Base-by-base conservation (phyloP, 1,140 invertebrate species). In the Muscidifurax raptorellus region DNA sequence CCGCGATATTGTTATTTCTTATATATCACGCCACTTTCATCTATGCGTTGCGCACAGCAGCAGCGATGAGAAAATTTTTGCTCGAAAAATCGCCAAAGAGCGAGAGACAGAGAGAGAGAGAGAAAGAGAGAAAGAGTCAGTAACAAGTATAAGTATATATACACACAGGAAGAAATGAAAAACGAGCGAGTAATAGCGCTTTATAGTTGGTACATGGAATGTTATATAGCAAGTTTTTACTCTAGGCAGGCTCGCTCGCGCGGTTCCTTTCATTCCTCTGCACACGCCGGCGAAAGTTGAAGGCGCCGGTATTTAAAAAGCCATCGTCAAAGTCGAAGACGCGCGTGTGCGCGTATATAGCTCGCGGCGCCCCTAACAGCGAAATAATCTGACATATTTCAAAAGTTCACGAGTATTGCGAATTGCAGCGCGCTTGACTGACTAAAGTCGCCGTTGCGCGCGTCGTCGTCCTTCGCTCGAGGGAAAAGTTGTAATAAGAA, bases 351-450 rank as follows among this genome's bases (percentile, higher is more conserved):
- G 15, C 4, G 28, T 28, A 9, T 3, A 28, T 18, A 10, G 64
- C 25, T 25, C 32, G 25, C 18, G 40, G 75, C 22, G 47, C 66
- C 77, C 67, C 47, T 66, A 81, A 47, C 27, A 71, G 36, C 71
- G 7, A 85, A 85, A 81, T 85, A 85, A 85, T 85, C 78, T 81
- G 83, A 77, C 64, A 71, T 81, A 85, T 85, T 85, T 85, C 76
- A 85, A 85, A 85, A 85, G 71, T 77, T 85, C 7, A 5, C 59
- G 80, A 82, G 80, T 71, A 66, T 75, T 69, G 66, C 44, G 28
- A 69, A 27, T 69, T 69, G 25, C 36, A 36, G 36, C 40, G 15
- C 71, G 74, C 36, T 80, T 84, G 83, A 66, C 76, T 80, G 44
- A 66, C 77, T 84, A 84, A 59, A 84, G 83, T 78, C 78, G 77